Conservation (phyloP, 2,113 vertebrate genomes). For the Ophiodon elongatus region DNA sequence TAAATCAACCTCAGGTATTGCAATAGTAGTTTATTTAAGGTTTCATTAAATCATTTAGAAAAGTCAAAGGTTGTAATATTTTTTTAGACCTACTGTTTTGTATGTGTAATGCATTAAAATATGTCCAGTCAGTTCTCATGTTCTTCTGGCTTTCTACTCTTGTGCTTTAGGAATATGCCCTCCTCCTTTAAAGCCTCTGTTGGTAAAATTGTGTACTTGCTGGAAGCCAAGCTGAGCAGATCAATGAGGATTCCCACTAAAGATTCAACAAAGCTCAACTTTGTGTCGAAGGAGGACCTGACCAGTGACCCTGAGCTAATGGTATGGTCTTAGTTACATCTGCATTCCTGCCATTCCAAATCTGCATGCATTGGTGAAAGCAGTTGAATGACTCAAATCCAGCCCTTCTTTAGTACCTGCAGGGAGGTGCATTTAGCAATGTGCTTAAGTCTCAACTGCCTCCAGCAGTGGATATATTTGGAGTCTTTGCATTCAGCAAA, state of each 20-base stretch:
- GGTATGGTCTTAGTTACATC: conserved; percentile 51
- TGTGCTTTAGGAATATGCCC: conserved; percentile 70
- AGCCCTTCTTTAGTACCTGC: not conserved
- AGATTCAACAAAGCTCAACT: conserved; percentile 64
- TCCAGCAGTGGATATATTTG: not conserved
- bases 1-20: not conserved
- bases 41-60: not conserved
- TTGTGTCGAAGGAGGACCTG: conserved; percentile 47
- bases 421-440: not conserved
- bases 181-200: conserved; percentile 63
- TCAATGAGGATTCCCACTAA: conserved; percentile 73
- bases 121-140: not conserved
- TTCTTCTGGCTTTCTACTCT: not conserved
- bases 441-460: not conserved
- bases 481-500: not conserved
- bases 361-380: not conserved
- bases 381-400: not conserved
- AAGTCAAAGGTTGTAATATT: not conserved
- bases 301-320: conserved; percentile 40
- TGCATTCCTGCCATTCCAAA: conserved; percentile 6
- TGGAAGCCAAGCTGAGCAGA: conserved; percentile 76
- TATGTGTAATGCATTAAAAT: not conserved
- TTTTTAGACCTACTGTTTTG: not conserved
- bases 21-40: not conserved
- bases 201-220: conserved; percentile 77